Conservation (phyloP, 2,797 vertebrate species). For the Hipposideros larvatus region DNA sequence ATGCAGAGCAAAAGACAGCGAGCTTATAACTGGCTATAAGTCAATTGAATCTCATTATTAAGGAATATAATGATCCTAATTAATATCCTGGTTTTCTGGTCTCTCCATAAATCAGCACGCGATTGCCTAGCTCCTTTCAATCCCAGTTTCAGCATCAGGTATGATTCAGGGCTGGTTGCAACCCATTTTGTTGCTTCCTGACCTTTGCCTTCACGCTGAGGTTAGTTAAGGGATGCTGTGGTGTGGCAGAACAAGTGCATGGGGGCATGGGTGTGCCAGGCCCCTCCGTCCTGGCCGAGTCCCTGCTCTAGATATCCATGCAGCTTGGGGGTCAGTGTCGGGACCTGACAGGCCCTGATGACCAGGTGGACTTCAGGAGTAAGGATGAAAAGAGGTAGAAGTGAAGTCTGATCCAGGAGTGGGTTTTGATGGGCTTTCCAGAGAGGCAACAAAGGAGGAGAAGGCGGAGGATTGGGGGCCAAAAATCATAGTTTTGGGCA, state of each 20-base stretch:
- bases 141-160: constrained; percentile 50
- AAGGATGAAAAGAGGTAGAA: not conserved
- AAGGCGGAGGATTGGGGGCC: not conserved
- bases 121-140: constrained; percentile 57
- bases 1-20: constrained; percentile 79
- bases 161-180: constrained; percentile 61
- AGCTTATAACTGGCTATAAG: constrained; percentile 80
- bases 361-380: not conserved
- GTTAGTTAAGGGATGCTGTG: constrained; percentile 65
- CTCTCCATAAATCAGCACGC: constrained; percentile 76
- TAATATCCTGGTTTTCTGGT: constrained; percentile 77
- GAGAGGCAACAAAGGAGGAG: not conserved
- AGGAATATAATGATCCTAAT: constrained; percentile 83
- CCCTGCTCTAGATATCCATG: not conserved
- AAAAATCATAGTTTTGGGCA: not conserved
- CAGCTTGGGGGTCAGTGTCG: not conserved
- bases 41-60: constrained; percentile 83
- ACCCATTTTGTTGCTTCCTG: constrained; percentile 68
- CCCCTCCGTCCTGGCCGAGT: rapidly evolving
- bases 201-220: constrained; percentile 66
- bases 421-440: not conserved
- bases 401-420: not conserved
- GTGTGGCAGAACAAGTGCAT: constrained; percentile 35
- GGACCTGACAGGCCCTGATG: not conserved
- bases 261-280: not conserved